These are phyloP conservation scores for Octonoba sinensis DNA, from an alignment of 2,888 invertebrate species.

Conservation along the genomic window DNA sequence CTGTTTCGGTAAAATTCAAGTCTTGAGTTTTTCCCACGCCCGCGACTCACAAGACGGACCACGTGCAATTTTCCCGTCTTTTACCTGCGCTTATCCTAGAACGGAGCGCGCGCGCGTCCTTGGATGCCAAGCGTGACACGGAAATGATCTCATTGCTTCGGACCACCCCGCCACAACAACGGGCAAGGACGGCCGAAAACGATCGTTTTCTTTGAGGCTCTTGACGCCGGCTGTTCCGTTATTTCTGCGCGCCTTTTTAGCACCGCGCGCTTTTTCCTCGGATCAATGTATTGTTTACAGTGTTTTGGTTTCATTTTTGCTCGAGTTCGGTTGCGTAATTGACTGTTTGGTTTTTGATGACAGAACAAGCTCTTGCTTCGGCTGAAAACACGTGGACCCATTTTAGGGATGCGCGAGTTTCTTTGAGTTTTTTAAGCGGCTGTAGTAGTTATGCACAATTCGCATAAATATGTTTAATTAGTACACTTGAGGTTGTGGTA, in stretches of 20 bases:
- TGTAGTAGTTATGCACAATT: too few species aligned
- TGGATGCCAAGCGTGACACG: constrained; percentile 54
- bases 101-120: constrained; percentile 21
- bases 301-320: background rate
- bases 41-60: too few species aligned
- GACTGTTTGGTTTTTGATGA: background rate
- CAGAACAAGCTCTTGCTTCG: background rate
- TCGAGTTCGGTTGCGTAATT: background rate
- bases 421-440: too few species aligned
- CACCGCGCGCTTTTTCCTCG: background rate
- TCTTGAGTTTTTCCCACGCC: too few species aligned
- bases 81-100: too few species aligned
- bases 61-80: too few species aligned
- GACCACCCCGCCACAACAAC: constrained; percentile 4
- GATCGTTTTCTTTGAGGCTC: background rate
- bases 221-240: constrained; percentile 5
- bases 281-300: too few species aligned
- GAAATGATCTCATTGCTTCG: constrained; percentile 43
- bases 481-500: too few species aligned
- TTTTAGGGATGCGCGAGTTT: too few species aligned
- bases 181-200: constrained; percentile 5
- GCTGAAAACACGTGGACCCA: background rate
- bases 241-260: background rate
- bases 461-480: too few species aligned
- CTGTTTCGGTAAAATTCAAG: too few species aligned